A percentile compares a stretch with the other conserved stretches of the same genome.
Evolutionary conservation across 2,888 invertebrate genomes (phyloP).

Genomic region (Netelia fuscicornis): DNA sequence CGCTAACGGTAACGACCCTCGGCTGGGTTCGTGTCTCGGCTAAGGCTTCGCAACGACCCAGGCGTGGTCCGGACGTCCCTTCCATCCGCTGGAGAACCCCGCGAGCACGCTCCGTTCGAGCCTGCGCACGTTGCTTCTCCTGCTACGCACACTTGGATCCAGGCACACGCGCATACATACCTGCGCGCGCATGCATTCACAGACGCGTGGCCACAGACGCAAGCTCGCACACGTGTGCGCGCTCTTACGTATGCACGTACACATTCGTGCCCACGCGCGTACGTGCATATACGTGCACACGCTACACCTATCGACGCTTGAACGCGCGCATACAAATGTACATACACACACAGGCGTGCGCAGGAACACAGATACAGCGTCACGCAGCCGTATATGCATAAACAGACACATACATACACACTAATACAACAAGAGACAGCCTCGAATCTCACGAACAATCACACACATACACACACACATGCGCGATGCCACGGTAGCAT

Average conservation of each 20-base stretch:
- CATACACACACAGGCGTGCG: no score
- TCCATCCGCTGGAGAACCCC: constrained; percentile 45
- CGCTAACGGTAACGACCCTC: constrained; percentile 84
- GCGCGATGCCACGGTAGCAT: neutral
- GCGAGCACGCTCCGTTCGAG: constrained; percentile 1
- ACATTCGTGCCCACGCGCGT: no score
- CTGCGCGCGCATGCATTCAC: no score
- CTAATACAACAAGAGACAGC: constrained; percentile 44
- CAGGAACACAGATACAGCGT: no score
- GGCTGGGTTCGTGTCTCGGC: constrained; percentile 83
- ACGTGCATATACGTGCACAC: no score
- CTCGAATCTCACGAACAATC: neutral
- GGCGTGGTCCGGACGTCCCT: constrained; percentile 74
- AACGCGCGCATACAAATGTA: neutral
- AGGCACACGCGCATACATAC: no score
- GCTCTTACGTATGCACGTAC: no score
- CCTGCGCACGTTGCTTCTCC: neutral
- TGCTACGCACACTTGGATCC: neutral
- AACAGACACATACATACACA: constrained; percentile 47
- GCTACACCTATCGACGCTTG: constrained; percentile 72
- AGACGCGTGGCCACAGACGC: no score
- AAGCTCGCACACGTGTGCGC: no score
- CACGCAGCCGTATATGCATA: constrained; percentile 16
- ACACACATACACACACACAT: neutral
- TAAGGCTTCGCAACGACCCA: constrained; percentile 79